phyloP scores from a whole-genome alignment of 2,888 invertebrate species.

The Pandemis cinnamomeana region DNA sequence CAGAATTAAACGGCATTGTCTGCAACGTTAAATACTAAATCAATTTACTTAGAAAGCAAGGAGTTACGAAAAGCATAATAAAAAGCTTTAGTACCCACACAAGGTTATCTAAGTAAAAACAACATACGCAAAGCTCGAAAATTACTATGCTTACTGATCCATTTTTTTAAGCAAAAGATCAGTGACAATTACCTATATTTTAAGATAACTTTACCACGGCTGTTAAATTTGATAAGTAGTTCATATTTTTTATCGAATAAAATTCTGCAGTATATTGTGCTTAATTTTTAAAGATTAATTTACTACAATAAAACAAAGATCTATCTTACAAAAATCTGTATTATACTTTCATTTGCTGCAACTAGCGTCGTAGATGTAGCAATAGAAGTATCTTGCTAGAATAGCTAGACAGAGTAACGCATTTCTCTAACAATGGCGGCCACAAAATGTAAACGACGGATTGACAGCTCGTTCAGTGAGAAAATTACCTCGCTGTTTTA shows the following conservation, averaged over 20 bases:
- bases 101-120: too few relatives aligned
- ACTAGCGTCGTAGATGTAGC: neutral
- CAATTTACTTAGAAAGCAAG: neutral
- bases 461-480: slow-evolving; percentile 33
- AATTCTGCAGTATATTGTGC: too few relatives aligned
- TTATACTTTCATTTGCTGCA: slow-evolving; percentile 12
- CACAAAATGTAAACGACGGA: slow-evolving; percentile 33
- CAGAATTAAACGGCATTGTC: slow-evolving; percentile 33
- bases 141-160: too few relatives aligned
- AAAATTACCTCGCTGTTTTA: slow-evolving; percentile 27
- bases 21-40: slow-evolving; percentile 10
- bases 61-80: neutral
- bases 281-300: too few relatives aligned
- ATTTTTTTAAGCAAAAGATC: too few relatives aligned
- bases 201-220: too few relatives aligned
- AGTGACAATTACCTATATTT: too few relatives aligned
- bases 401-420: slow-evolving; percentile 23
- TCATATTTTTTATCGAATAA: neutral
- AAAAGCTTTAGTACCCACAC: too few relatives aligned
- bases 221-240: too few relatives aligned
- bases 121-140: too few relatives aligned
- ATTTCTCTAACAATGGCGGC: slow-evolving; percentile 27
- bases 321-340: neutral
- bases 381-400: neutral
- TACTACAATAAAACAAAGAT: too few relatives aligned